Percentiles rank a stretch among this genome's conserved stretches.
Conservation (phyloP, 2,888 invertebrate genomes). For the Andrena hattorfiana region DNA sequence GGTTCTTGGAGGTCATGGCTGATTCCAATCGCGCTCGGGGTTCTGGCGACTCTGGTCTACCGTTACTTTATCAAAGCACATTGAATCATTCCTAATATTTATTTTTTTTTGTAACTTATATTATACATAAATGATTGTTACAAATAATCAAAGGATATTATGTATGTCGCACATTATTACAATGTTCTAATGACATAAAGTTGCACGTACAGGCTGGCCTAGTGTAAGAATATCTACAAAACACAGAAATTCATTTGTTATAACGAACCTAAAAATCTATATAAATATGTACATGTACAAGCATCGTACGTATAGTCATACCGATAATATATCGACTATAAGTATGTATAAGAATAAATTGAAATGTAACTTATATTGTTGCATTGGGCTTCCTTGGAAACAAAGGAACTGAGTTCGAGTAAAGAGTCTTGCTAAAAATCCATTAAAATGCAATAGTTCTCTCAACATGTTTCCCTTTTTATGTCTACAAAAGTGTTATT, state of each 20-base stretch:
- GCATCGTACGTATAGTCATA: conserved; percentile 27
- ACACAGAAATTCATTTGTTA: conserved; percentile 40
- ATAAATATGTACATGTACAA: conserved; percentile 45
- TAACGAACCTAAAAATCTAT: conserved; percentile 34
- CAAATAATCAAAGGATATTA: conserved; percentile 51
- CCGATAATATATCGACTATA: conserved; percentile 29
- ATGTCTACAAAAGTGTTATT: conserved; percentile 12
- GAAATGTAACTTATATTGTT: conserved; percentile 49
- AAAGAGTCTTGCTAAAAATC: background rate
- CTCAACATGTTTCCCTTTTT: background rate
- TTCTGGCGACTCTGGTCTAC: conserved; percentile 85
- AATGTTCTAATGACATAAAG: conserved; percentile 57
- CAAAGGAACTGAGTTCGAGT: background rate
- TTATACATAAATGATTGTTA: conserved; percentile 65
- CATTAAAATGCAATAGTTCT: background rate
- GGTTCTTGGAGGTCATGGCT: conserved; percentile 86
- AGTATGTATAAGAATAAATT: conserved; percentile 49
- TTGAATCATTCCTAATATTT: conserved; percentile 68
- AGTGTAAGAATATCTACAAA: conserved; percentile 50
- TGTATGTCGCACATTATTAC: conserved; percentile 60
- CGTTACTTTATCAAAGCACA: conserved; percentile 84
- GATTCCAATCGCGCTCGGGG: conserved; percentile 85
- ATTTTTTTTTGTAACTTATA: conserved; percentile 65
- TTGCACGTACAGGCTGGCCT: conserved; percentile 58
- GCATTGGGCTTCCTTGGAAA: conserved; percentile 18